These are phyloP conservation scores for Chionis minor DNA, from an alignment of 2,113 vertebrate species.

Conservation along the genomic window DNA sequence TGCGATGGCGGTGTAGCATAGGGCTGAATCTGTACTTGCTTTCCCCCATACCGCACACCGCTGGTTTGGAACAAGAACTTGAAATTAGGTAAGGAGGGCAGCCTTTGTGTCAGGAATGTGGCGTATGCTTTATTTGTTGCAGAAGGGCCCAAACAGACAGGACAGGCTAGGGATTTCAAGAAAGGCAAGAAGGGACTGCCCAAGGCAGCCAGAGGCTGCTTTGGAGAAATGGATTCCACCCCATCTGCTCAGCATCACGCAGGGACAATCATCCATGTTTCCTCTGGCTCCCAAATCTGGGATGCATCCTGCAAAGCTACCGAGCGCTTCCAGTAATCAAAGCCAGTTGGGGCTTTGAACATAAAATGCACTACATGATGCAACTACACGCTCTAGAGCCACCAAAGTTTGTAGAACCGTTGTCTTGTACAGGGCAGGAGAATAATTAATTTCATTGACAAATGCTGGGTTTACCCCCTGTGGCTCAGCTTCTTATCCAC, in stretches of 20 bases:
- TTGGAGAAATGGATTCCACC: neutral
- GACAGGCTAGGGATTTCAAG: neutral
- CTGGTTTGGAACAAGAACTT: neutral
- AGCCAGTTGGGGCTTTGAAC: neutral
- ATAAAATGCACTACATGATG: neutral
- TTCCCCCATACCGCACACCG: rapidly evolving
- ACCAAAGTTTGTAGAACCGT: neutral
- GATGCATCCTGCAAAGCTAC: neutral
- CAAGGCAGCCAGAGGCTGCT: neutral
- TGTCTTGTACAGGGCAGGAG: neutral
- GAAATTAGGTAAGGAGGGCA: neutral
- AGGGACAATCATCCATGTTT: neutral
- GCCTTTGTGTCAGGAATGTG: neutral
- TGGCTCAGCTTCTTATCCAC: neutral
- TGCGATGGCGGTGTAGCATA: neutral
- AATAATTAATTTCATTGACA: neutral
- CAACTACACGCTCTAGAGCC: neutral
- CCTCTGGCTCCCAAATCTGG: neutral
- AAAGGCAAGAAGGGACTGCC: neutral
- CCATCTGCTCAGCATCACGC: neutral
- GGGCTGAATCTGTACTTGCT: rapidly evolving
- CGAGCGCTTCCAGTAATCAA: neutral
- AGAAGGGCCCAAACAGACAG: neutral
- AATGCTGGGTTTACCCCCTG: neutral
- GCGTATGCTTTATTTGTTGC: rapidly evolving